Percentiles rank a stretch among this genome's conserved stretches.
These are phyloP conservation scores for Chelmon rostratus DNA, from an alignment of 2,797 vertebrate genomes.

Conservation along the genomic window DNA sequence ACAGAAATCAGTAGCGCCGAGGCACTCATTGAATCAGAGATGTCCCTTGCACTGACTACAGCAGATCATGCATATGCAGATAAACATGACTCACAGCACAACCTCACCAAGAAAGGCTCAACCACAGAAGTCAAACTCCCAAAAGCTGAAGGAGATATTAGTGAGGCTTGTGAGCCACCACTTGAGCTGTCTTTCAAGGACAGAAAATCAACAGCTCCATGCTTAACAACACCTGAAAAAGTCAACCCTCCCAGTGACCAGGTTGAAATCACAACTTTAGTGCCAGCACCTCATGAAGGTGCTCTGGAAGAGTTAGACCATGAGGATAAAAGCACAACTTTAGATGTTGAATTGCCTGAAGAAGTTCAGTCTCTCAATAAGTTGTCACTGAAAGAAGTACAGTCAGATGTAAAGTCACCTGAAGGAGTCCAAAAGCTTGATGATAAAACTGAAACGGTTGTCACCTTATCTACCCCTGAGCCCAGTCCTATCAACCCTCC, in stretches of 20 bases:
- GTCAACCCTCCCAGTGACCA: constrained; percentile 9
- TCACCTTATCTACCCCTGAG: constrained; percentile 29
- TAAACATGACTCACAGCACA: constrained; percentile 28
- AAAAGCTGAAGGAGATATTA: constrained; percentile 38
- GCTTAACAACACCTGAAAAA: constrained; percentile 14
- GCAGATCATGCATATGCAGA: constrained; percentile 10
- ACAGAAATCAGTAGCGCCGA: constrained; percentile 39
- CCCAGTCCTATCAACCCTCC: constrained; percentile 33
- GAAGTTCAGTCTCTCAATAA: constrained; percentile 25
- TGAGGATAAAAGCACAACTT: constrained; percentile 20
- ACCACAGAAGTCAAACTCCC: constrained; percentile 9
- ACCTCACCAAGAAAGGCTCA: constrained; percentile 22
- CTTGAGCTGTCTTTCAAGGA: constrained; percentile 23
- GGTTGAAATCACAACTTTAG: constrained; percentile 26
- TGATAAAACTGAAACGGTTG: constrained; percentile 40
- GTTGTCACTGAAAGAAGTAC: constrained; percentile 34
- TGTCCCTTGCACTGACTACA: constrained; percentile 3
- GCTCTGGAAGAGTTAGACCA: background rate
- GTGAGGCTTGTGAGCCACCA: constrained; percentile 17
- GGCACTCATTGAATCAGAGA: constrained; percentile 34
- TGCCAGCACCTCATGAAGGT: constrained; percentile 11
- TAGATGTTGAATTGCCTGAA: constrained; percentile 20
- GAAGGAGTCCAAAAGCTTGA: constrained; percentile 35
- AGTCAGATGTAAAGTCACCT: constrained; percentile 42
- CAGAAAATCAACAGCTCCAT: constrained; percentile 11